phyloP scores from a whole-genome alignment of 2,888 invertebrate species.

The Rhyacophila evoluta region DNA sequence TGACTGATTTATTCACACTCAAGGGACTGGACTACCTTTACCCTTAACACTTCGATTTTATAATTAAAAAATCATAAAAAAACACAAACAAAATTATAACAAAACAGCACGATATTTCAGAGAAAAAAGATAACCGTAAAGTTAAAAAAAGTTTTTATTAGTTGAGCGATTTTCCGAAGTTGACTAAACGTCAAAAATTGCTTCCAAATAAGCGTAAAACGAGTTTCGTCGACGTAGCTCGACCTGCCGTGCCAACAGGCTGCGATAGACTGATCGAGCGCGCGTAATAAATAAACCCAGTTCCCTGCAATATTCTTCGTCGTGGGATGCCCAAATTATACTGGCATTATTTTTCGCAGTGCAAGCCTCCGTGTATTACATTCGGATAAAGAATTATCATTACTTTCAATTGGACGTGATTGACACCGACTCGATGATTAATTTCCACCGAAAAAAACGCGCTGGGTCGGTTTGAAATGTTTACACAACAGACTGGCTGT shows the following conservation, averaged over 20 bases:
- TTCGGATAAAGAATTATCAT: neutral
- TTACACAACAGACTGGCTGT: neutral
- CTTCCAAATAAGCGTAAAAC: neutral
- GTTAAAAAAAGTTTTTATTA: too few relatives aligned
- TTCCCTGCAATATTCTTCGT: neutral
- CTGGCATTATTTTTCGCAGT: conserved; percentile 6
- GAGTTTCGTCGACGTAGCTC: neutral
- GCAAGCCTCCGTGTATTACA: neutral
- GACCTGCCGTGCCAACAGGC: neutral
- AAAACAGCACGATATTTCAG: neutral
- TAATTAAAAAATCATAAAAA: conserved; percentile 10
- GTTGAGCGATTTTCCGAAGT: neutral
- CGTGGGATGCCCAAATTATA: conserved; percentile 6
- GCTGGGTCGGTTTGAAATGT: neutral
- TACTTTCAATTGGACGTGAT: neutral
- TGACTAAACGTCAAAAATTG: neutral
- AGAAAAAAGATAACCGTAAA: too few relatives aligned
- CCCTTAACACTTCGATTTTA: neutral
- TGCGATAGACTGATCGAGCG: conserved; percentile 12
- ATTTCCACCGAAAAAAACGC: neutral
- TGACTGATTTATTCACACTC: conserved; percentile 23
- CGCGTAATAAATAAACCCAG: neutral
- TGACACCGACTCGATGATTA: neutral
- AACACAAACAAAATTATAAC: neutral
- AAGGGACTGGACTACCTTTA: neutral